A percentile compares a stretch with the other conserved stretches of the same genome.
Conservation (phyloP, 2,113 vertebrate species). For the Geococcyx californianus region DNA sequence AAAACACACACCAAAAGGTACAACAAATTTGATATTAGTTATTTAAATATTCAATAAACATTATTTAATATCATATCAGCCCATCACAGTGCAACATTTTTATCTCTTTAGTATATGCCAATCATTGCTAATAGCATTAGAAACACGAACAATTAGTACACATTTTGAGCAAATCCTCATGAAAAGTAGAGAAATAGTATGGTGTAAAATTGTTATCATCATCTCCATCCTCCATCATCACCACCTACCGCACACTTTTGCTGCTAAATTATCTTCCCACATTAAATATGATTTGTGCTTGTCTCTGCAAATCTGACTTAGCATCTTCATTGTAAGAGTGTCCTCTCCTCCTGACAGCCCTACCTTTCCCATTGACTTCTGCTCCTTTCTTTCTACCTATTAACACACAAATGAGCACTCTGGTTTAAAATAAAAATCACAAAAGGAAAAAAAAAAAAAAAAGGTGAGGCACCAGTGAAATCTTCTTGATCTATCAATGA, state of each 20-base stretch:
- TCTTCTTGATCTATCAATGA: not conserved
- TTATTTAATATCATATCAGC: not conserved
- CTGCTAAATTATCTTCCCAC: not conserved
- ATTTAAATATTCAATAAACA: not conserved
- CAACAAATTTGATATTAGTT: not conserved
- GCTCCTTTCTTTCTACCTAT: not conserved
- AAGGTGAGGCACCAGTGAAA: not conserved
- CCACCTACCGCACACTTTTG: not conserved
- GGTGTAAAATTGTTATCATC: not conserved
- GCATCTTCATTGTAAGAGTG: not conserved
- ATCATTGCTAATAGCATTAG: not conserved
- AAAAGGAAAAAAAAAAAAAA: not conserved
- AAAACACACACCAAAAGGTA: not conserved
- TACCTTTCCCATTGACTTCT: not conserved
- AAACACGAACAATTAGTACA: not conserved
- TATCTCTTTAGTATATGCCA: not conserved
- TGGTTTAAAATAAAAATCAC: not conserved
- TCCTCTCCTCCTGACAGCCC: not conserved
- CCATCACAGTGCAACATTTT: not conserved
- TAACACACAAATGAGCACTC: not conserved
- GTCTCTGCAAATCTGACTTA: not conserved
- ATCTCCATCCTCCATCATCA: not conserved
- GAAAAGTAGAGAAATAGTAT: not conserved
- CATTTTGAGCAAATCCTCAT: not conserved
- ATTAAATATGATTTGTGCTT: not conserved